Evolutionary conservation across 92 coral and sea anemone species (phyloP).

Genomic region (Paramuricea clavata): DNA sequence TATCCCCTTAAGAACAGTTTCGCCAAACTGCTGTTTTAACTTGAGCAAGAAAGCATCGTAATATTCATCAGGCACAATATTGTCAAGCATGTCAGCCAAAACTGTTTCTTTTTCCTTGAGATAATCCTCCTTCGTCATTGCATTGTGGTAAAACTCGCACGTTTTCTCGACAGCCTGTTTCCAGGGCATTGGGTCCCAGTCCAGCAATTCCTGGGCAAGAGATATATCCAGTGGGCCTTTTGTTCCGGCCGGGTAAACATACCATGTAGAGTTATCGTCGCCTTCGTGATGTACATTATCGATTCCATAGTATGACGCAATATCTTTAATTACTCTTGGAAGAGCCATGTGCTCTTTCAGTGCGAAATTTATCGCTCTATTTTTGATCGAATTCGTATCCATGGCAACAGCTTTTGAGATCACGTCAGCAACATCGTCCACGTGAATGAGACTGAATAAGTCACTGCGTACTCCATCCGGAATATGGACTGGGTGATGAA

Average conservation of each 20-base stretch:
- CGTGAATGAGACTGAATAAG: conserved; percentile 88
- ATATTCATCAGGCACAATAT: conserved; percentile 82
- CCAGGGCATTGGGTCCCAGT: conserved; percentile 94
- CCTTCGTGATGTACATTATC: conserved; percentile 71
- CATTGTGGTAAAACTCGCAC: conserved; percentile 78
- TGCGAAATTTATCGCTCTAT: conserved; percentile 81
- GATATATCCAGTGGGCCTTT: conserved; percentile 88
- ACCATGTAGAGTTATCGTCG: conserved; percentile 89
- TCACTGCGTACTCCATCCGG: conserved; percentile 86
- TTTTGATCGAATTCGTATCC: conserved; percentile 62
- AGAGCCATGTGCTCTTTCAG: conserved; percentile 89
- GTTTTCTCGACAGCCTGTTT: conserved; percentile 70
- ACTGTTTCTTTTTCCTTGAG: conserved; percentile 73
- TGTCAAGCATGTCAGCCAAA: conserved; percentile 87
- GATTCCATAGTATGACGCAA: conserved; percentile 76
- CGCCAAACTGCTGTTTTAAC: conserved; percentile 80
- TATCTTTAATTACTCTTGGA: conserved; percentile 74
- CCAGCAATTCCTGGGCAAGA: conserved; percentile 79
- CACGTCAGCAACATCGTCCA: conserved; percentile 90
- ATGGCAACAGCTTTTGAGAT: conserved; percentile 74
- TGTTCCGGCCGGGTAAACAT: conserved; percentile 88
- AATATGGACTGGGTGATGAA: conserved; percentile 87
- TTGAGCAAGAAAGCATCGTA: conserved; percentile 72
- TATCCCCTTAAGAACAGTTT: conserved; percentile 83
- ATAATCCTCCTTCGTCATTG: conserved; percentile 78